Base-by-base conservation (phyloP, 1,140 invertebrate species). In the Adelges cooleyi region DNA sequence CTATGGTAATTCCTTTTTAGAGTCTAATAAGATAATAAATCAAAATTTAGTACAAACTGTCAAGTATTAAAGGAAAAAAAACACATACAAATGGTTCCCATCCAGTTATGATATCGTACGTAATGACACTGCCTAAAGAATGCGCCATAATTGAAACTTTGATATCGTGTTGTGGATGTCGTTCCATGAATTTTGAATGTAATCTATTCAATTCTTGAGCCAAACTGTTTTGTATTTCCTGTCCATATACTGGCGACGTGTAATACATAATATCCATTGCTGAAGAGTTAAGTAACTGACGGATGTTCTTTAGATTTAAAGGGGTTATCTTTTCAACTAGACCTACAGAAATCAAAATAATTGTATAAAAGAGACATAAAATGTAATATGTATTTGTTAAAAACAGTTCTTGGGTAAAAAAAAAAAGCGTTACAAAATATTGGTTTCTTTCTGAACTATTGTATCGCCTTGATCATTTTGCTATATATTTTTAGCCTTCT, bases 211-310 rank as follows among this genome's bases (percentile, higher is more conserved):
- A 73, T 72, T 86, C 84, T 65, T 75, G 75, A 66, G 82, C 80
- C 49, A 89, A 76, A 50, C 85, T 84, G 59, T 79, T 77, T 67
- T 86, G 82, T 42, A 89, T 82, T 79, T 89, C 86, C 40, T 79
- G 80, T 65, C 86, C 80, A 71, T 87, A 89, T 1, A 89, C 72
- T 44, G 87, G 86, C 75, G 85, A 87, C 40, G 87, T 87, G 70
- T 90, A 90, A 71, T 89, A 90, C 74, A 90, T 81, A 67, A 89
- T 85, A 72, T 89, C 86, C 85, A 89, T 87, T 22, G 85, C 86
- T 42, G 84, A 86, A 42, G 82, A 80, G 74, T 88, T 88, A 20
- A 88, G 74, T 46, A 86, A 76, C 59, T 81, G 78, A 65, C 86
- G 76, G 68, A 86, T 77, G 68, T 80, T 80, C 69, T 82, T 73